A percentile compares a stretch with the other conserved stretches of the same genome.
Evolutionary conservation across 2,797 vertebrate genomes (phyloP).

Genomic region (Microcaecilia unicolor): DNA sequence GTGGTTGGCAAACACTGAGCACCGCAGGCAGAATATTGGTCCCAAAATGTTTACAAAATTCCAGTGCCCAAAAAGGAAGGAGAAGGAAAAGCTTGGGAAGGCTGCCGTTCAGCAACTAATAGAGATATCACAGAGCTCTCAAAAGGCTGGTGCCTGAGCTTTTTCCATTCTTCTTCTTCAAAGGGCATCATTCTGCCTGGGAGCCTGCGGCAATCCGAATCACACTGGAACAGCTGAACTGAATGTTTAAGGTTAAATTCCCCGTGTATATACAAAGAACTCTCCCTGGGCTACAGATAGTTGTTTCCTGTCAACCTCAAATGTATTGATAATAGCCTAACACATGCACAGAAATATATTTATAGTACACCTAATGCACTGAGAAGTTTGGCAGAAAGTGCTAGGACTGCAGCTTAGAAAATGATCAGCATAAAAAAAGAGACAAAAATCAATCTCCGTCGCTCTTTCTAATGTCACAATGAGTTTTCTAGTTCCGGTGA

Average conservation of each 20-base stretch:
- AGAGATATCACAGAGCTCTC: conserved; percentile 42
- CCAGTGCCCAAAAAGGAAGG: neutral
- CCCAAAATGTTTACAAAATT: conserved; percentile 11
- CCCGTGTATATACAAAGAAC: conserved; percentile 21
- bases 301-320: conserved; percentile 15
- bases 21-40: too few species aligned
- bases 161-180: conserved; percentile 46
- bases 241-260: conserved; percentile 29
- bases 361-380: too few species aligned
- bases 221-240: conserved; percentile 25
- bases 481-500: too few species aligned
- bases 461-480: too few species aligned
- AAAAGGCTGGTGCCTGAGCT: conserved; percentile 26
- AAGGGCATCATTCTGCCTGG: conserved; percentile 23
- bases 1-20: too few species aligned
- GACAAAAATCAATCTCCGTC: too few species aligned
- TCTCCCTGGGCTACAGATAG: conserved; percentile 20
- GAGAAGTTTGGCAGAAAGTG: too few species aligned
- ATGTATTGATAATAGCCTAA: too few species aligned
- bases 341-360: too few species aligned
- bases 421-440: too few species aligned
- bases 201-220: conserved; percentile 28
- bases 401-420: too few species aligned
- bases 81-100: too few species aligned
- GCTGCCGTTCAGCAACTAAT: conserved; percentile 31